Evolutionary conservation across 2,113 vertebrate species (phyloP), one percentile per base, ranked within the genome.

Genomic region (Archilochus colubris): DNA sequence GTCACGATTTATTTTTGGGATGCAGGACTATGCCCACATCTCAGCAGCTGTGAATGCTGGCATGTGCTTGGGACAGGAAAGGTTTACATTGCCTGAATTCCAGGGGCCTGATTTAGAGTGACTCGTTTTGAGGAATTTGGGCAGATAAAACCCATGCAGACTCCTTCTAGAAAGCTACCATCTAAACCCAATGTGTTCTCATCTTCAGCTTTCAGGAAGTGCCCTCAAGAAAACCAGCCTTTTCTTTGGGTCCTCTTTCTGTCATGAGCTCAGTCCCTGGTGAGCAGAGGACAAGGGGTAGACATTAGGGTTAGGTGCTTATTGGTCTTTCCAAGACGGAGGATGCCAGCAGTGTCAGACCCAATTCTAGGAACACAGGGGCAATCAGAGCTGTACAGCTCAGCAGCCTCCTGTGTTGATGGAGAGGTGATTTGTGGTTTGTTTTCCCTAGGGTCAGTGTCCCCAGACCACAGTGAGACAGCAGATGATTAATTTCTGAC

Each of bases 11-110:
- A 96, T 97, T 97, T 96, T 95, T 58, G 94, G 96, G 95, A 83
- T 73, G 55, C 55, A 92, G 96, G 93, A 86, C 50, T 87, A 82
- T 84, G 94, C 95, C 93, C 94, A 92, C 66, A 74, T 96, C 82
- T 93, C 38, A 82, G 96, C 92, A 97, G 95, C 95, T 97, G 96
- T 88, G 95, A 96, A 92, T 89, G 89, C 80, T 86, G 82, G 94
- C 67, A 92, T 91, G 63, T 72, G 82, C 72, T 36, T 67, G 69
- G 69, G 85, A 89, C 82, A 88, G 88, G 75, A 94, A 94, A 88
- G 72, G 83, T 85, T 95, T 95, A 86, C 81, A 96, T 95, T 84
- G 89, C 36, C 58, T 69, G 68, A 63, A 95, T 94, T 96, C 74
- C 88, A 95, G 31, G 53, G 30, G 81, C 53, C 88, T 86, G 90